Evolutionary conservation across 2,113 vertebrate genomes (phyloP).

Genomic region (Cercocebus atys): DNA sequence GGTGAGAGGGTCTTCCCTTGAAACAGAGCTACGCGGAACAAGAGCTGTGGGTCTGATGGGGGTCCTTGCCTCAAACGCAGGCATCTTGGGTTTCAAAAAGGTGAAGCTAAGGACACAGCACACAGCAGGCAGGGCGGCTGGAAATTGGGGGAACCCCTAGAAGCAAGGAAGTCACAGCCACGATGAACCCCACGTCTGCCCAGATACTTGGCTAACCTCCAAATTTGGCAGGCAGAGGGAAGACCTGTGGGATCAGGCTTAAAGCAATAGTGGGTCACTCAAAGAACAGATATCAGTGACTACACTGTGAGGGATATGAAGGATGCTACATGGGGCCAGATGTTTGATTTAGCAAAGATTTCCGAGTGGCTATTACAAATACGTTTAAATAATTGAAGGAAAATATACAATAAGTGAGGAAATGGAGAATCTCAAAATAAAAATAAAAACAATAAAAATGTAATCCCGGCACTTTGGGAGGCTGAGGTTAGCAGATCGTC

Average conservation of each 20-base stretch:
- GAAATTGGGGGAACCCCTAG: background rate
- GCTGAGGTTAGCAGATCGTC: too few relatives aligned
- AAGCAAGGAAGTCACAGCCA: background rate
- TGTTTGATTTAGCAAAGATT: background rate
- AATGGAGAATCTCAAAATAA: background rate
- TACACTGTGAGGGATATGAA: too few relatives aligned
- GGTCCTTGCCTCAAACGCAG: background rate
- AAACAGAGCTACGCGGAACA: background rate
- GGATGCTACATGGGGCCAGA: background rate
- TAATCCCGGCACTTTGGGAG: too few relatives aligned
- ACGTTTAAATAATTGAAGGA: background rate
- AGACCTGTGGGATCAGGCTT: background rate
- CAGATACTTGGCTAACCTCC: background rate
- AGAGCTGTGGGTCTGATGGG: background rate
- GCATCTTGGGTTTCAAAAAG: background rate
- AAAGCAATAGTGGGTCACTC: background rate
- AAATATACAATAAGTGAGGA: background rate
- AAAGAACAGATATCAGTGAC: background rate
- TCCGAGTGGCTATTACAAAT: background rate
- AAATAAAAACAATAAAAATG: background rate
- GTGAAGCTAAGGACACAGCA: background rate
- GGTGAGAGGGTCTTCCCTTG: background rate
- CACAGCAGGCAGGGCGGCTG: background rate
- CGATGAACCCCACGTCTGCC: background rate
- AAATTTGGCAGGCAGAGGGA: background rate